Evolutionary conservation across 2,888 invertebrate genomes (phyloP), one percentile per base, ranked within the genome.

Genomic region (Petrolisthes manimaculis): DNA sequence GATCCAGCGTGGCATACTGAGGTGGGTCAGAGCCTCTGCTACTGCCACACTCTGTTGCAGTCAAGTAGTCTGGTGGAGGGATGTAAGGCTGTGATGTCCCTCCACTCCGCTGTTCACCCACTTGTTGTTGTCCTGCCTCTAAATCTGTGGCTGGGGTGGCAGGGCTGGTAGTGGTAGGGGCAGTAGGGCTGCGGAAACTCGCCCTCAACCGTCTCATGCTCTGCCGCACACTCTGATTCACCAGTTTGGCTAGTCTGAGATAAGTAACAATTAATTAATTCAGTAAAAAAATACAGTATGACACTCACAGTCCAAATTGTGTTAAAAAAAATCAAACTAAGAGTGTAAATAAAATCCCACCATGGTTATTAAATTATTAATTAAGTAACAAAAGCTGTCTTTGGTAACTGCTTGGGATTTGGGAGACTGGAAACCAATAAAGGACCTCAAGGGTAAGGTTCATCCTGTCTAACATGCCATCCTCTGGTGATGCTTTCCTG

Each of bases 1-100:
- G 90, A 67, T 90, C 90, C 54, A 90, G 56, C 4, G 90, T 90
- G 37, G 88, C 83, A 83, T 90, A 90, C 5, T 75, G 71, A 24
- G 90, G 90, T 8, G 90, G 90, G 6, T 71, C 71, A 37, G 37
- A 37, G 37, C 37, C 71, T 18, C 67, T 51, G 5, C n/a, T 56
- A 37, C 24, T 21, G 9, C 37, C 61, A 21, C 82, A 77, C 21
- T 79, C 83, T 6, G 77, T 81, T 3, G 80, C 83, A 2, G 86
- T 79, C 8, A 88, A 71, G 80, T 90, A 90, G 54, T 90, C 90
- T 6, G 89, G 88, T 51, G 90, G 89, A 4, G 90, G 90, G 21
- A 90, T 90, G 78, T 90, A 90, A 3, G 54, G 75, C 56, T 4
- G 54, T 12, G 21, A 37, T 24, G 18, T 24, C 9, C 24, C 24